Conservation (phyloP, 2,888 invertebrate genomes). For the Camponotus fellah region DNA sequence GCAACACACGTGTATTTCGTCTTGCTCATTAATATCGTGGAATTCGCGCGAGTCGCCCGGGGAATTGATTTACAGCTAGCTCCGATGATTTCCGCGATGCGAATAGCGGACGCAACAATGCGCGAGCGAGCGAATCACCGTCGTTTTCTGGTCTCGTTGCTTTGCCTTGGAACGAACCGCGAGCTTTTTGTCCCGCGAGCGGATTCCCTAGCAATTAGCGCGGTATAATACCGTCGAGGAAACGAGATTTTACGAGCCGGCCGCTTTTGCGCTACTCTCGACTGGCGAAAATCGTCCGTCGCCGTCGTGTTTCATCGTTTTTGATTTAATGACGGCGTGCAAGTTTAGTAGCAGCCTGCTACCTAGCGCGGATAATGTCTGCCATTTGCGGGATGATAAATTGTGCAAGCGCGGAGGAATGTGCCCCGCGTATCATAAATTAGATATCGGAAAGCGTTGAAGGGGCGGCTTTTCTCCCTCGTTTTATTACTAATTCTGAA, state of each 20-base stretch:
- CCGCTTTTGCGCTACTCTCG: slow-evolving; percentile 10
- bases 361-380: slow-evolving; percentile 4
- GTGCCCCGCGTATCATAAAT: slow-evolving; percentile 18
- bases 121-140: slow-evolving; percentile 18
- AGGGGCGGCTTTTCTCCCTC: not conserved
- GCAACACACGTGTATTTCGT: not conserved
- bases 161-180: not conserved
- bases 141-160: slow-evolving; percentile 12
- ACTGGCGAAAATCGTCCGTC: slow-evolving; percentile 17
- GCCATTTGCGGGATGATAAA: not conserved
- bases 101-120: slow-evolving; percentile 14
- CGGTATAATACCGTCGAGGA: slow-evolving; percentile 27
- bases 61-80: slow-evolving; percentile 16
- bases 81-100: not conserved
- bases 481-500: slow-evolving; percentile 6
- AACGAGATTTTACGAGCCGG: slow-evolving; percentile 51
- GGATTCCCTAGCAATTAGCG: slow-evolving; percentile 53
- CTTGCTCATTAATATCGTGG: slow-evolving; percentile 18
- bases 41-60: not conserved
- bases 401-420: slow-evolving; percentile 3
- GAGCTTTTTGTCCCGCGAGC: slow-evolving; percentile 9
- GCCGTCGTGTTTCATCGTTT: slow-evolving; percentile 40
- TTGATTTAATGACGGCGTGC: not conserved
- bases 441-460: not conserved
- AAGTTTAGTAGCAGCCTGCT: not conserved